phyloP scores from a whole-genome alignment of 2,888 invertebrate species.

The Hydriomena furcata region DNA sequence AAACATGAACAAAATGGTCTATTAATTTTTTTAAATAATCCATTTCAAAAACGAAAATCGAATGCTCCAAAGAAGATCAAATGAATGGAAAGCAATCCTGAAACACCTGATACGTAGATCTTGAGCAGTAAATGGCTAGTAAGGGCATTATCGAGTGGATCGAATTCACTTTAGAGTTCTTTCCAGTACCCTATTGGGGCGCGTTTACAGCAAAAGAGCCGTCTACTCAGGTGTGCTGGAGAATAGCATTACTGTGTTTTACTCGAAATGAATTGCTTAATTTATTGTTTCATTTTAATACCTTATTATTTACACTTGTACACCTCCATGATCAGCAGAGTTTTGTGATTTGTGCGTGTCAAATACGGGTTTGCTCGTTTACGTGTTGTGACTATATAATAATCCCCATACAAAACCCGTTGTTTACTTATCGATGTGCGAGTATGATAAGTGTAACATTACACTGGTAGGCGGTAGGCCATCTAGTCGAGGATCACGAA shows the following conservation, averaged over 20 bases:
- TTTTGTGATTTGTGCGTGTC: too few species aligned
- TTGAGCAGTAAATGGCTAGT: slow-evolving; percentile 26
- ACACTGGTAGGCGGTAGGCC: too few species aligned
- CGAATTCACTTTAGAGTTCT: slow-evolving; percentile 29
- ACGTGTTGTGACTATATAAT: too few species aligned
- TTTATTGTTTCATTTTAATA: neutral
- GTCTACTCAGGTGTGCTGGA: neutral
- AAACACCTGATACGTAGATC: slow-evolving; percentile 29
- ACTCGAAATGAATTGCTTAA: neutral
- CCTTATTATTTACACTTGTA: neutral
- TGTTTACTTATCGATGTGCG: too few species aligned
- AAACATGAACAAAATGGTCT: too few species aligned
- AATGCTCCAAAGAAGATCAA: slow-evolving; percentile 18
- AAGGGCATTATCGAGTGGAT: slow-evolving; percentile 25
- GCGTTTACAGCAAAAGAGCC: slow-evolving; percentile 14
- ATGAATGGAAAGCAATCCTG: slow-evolving; percentile 22
- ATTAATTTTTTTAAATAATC: neutral
- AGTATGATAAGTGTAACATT: too few species aligned
- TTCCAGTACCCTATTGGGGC: slow-evolving; percentile 23
- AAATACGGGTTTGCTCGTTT: too few species aligned
- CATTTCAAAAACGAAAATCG: slow-evolving; percentile 21
- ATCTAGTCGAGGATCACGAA: too few species aligned
- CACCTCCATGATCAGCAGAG: neutral
- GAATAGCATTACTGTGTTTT: neutral
- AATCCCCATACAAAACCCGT: too few species aligned